Evolutionary conservation across 2,113 vertebrate species (phyloP).

Genomic region (Xenopus tropicalis): UCB_Xtro_10.0 CM004446.2:84556001-84556500

Average conservation of each 20-base stretch:
- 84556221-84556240: slow-evolving; percentile 49
- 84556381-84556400: too few relatives aligned
- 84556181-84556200: slow-evolving; percentile 66
- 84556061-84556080: slow-evolving; percentile 94
- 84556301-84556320: slow-evolving; percentile 77
- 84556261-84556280: slow-evolving; percentile 78
- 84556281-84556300: slow-evolving; percentile 87
- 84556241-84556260: slow-evolving; percentile 28
- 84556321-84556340: slow-evolving; percentile 41
- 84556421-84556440: too few relatives aligned
- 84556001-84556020: slow-evolving; percentile 86
- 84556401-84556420: too few relatives aligned
- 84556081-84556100: slow-evolving; percentile 84
- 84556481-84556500: too few relatives aligned
- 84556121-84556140: slow-evolving; percentile 93
- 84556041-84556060: slow-evolving; percentile 96
- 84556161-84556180: slow-evolving; percentile 80
- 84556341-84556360: neutral
- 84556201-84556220: slow-evolving; percentile 80
- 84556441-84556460: too few relatives aligned
- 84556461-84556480: too few relatives aligned
- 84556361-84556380: too few relatives aligned
- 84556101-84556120: slow-evolving; percentile 85
- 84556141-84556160: slow-evolving; percentile 89
- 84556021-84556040: slow-evolving; percentile 87